Conservation (phyloP, 2,113 vertebrate genomes). For the Sterrhoptilus dennistouni region DNA sequence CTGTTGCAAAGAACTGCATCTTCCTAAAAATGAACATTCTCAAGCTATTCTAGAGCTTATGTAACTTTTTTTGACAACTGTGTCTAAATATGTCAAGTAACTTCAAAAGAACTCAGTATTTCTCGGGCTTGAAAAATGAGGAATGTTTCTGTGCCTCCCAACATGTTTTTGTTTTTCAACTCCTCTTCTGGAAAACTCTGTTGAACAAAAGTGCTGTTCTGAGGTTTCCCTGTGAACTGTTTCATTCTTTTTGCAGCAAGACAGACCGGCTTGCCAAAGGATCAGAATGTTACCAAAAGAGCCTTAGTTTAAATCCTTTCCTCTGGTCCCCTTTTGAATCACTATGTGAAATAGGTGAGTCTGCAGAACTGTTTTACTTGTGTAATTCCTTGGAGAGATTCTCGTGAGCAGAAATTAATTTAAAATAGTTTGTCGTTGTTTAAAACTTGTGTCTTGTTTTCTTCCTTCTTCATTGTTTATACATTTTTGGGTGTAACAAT, state of each 20-base stretch:
- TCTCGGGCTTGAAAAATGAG: background rate
- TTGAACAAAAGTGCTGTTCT: conserved; percentile 10
- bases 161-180: background rate
- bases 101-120: background rate
- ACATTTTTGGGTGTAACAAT: background rate
- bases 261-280: conserved; percentile 93
- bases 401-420: background rate
- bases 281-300: conserved; percentile 98
- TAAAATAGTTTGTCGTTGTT: background rate
- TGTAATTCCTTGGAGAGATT: background rate
- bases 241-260: conserved; percentile 79
- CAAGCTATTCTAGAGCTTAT: background rate
- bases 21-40: background rate
- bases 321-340: conserved; percentile 98
- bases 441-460: background rate
- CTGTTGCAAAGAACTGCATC: background rate
- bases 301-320: conserved; percentile 97
- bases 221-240: conserved; percentile 25
- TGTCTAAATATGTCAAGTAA: background rate
- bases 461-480: accelerated
- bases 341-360: conserved; percentile 96
- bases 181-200: conserved; percentile 26
- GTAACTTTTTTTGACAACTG: background rate
- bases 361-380: background rate
- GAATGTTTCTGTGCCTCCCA: background rate